Conservation (phyloP, 2,888 invertebrate species). For the Aleiodes leptofemur region DNA sequence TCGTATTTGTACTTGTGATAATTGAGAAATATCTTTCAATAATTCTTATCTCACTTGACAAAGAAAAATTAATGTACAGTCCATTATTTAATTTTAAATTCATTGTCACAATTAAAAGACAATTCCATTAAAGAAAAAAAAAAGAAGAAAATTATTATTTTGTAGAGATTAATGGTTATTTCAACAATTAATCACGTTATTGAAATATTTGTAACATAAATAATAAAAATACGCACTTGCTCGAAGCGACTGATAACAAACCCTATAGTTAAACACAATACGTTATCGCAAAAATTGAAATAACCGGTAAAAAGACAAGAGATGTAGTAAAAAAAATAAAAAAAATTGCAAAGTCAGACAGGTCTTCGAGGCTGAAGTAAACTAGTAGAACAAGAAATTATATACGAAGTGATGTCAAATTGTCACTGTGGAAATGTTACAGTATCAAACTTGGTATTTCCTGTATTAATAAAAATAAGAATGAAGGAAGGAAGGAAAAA, state of each 20-base stretch:
- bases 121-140: too few species aligned
- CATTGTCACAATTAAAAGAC: too few species aligned
- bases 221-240: not conserved
- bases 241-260: constrained; percentile 29
- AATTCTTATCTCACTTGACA: constrained; percentile 11
- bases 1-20: not conserved
- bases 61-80: not conserved
- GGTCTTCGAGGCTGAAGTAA: not conserved
- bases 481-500: not conserved
- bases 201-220: not conserved
- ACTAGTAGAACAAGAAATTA: not conserved
- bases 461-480: not conserved
- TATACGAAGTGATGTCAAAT: not conserved
- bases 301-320: not conserved
- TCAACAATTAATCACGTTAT: too few species aligned
- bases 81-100: not conserved
- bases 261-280: constrained; percentile 12
- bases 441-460: not conserved
- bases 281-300: constrained; percentile 24
- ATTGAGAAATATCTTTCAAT: constrained; percentile 5
- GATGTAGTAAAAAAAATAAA: not conserved
- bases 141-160: too few species aligned
- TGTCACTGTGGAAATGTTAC: constrained; percentile 1
- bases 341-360: not conserved
- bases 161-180: too few species aligned